Evolutionary conservation across 2,113 vertebrate species (phyloP), one percentile per base, ranked within the genome.

Genomic region (Bubo bubo): DNA sequence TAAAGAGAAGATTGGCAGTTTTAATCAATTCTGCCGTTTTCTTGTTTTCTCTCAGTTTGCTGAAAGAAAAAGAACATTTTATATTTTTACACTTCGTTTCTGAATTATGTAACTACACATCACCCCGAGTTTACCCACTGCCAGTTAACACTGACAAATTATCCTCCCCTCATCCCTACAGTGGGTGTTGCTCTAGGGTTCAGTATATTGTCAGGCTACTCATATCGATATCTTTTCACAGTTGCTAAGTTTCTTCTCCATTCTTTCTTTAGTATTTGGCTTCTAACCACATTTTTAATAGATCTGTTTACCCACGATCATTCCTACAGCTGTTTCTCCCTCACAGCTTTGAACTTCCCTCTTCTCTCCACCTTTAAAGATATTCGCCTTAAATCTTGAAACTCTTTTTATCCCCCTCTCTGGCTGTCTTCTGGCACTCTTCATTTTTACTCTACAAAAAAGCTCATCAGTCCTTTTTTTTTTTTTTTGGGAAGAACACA

Each of bases 1-100:
- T 99, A 97, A 99, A 99, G 62, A 99, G 98, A 63, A 99, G 99
- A 97, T 99, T 99, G 88, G 99, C 99, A 68, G 99, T 99, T 99
- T 99, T 99, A 93, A 99, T 99, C 93, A 99, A 96, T 91, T 99
- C 99, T 16, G 99, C 99, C 10, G 99, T 99, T 98, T 99, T 99
- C 98, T 99, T 99, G 97, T 99, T 99, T 98, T 99, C 99, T 88
- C 99, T 97, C 43, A 99, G 98, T 98, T 99, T 99, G 97, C 99
- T 99, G 82, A 90, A 97, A 97, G 90, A 93, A 74, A 64, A 37
- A 73, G n/a, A 77, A 41, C 2, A 9, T 41, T 88, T 71, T 14
- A 12, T 11, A 64, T 45, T 91, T 82, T 63, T 47, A 80, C 2
- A 62, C 30, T 79, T 91, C 4, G 41, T 60, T 93, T 88, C 56